A percentile compares a stretch with the other conserved stretches of the same genome.
Conservation (phyloP, 2,888 invertebrate genomes). For the Amorpha juglandis region DNA sequence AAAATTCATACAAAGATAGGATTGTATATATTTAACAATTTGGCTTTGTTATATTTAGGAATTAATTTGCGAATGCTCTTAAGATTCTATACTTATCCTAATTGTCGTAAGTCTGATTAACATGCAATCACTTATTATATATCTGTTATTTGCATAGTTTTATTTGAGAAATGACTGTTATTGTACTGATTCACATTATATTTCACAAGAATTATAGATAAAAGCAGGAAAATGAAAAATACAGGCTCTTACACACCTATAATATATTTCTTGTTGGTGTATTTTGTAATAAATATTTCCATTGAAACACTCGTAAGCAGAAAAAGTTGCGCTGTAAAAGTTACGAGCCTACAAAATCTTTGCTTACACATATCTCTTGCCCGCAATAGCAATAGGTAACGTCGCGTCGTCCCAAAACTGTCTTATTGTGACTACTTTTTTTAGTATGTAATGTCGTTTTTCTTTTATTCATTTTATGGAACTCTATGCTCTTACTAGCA, state of each 20-base stretch:
- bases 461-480: constrained; percentile 2
- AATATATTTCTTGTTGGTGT: neutral
- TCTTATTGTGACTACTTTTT: neutral
- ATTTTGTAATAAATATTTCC: constrained; percentile 16
- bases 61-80: constrained; percentile 10
- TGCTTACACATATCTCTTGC: constrained; percentile 6
- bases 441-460: neutral
- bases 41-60: constrained; percentile 22
- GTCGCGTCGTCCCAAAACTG: neutral
- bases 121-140: neutral
- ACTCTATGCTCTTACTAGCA: neutral
- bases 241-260: neutral
- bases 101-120: neutral
- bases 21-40: constrained; percentile 27
- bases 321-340: constrained; percentile 15
- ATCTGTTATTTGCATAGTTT: neutral
- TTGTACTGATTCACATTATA: too few relatives aligned
- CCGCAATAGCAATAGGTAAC: constrained; percentile 8
- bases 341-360: neutral
- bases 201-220: too few relatives aligned
- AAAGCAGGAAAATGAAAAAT: too few relatives aligned
- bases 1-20: constrained; percentile 14
- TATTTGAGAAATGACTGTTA: neutral
- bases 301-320: neutral
- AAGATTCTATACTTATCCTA: neutral